Conservation (phyloP, 2,797 vertebrate genomes). For the Avahi laniger region DNA sequence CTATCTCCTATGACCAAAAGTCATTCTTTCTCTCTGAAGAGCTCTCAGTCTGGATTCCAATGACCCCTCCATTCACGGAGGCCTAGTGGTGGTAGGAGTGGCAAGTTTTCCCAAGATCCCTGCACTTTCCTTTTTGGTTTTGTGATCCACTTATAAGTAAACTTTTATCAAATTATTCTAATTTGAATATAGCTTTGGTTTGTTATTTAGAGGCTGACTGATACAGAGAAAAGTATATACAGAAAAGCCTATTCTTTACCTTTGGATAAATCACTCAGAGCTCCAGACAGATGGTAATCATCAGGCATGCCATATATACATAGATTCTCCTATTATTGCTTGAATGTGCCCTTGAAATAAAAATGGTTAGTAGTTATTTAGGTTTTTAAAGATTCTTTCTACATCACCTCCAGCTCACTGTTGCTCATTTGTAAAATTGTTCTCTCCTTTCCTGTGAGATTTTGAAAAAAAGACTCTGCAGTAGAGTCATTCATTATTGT, state of each 20-base stretch:
- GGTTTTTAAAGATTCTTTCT: not conserved
- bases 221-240: not conserved
- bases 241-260: not conserved
- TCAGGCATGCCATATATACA: not conserved
- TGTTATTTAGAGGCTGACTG: not conserved
- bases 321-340: not conserved
- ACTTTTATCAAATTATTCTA: not conserved
- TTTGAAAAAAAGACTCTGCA: not conserved
- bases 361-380: not conserved
- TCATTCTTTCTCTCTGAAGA: not conserved
- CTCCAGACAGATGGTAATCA: not conserved
- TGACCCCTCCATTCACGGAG: not conserved
- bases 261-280: not conserved
- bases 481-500: not conserved
- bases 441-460: not conserved
- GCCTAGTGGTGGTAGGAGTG: not conserved
- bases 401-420: not conserved
- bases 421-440: not conserved
- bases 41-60: not conserved
- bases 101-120: not conserved
- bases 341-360: not conserved
- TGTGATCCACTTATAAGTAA: not conserved
- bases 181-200: not conserved
- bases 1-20: not conserved
- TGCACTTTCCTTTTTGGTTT: not conserved